phyloP scores from a whole-genome alignment of 2,888 invertebrate species.

The Cephalotes varians region DNA sequence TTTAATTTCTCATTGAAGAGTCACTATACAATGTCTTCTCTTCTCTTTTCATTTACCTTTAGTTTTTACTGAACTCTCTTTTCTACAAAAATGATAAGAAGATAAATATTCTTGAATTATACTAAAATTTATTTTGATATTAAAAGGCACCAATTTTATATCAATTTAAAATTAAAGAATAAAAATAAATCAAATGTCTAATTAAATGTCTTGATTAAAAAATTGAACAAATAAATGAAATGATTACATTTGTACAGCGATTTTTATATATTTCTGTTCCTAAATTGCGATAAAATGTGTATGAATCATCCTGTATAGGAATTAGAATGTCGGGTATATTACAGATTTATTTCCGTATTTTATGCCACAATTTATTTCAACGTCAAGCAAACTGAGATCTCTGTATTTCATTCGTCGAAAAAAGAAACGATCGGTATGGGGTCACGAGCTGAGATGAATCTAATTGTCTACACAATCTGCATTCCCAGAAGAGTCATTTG shows the following conservation, averaged over 20 bases:
- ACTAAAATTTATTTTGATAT: neutral
- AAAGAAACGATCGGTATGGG: neutral
- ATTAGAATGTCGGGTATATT: constrained; percentile 11
- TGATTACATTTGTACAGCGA: neutral
- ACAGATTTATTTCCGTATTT: constrained; percentile 25
- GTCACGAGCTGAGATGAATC: neutral
- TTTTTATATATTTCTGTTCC: neutral
- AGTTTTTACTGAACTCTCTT: neutral
- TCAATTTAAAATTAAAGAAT: neutral
- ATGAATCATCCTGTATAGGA: constrained; percentile 29
- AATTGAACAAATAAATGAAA: neutral
- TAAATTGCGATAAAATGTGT: neutral
- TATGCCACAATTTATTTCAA: constrained; percentile 28
- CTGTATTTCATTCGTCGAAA: neutral
- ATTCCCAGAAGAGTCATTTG: neutral
- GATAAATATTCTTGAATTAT: neutral
- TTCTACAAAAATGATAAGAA: neutral
- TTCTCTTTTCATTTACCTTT: too few species aligned
- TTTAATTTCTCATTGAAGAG: neutral
- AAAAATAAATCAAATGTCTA: neutral
- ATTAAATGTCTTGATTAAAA: neutral
- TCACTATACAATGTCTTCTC: neutral
- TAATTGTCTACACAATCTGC: neutral
- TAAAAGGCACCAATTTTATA: neutral
- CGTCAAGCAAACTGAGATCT: constrained; percentile 14